Percentiles rank a stretch among this genome's conserved stretches.
These are phyloP conservation scores for Idaea dimidiata DNA, from an alignment of 2,888 invertebrate species.

Conservation along the genomic window DNA sequence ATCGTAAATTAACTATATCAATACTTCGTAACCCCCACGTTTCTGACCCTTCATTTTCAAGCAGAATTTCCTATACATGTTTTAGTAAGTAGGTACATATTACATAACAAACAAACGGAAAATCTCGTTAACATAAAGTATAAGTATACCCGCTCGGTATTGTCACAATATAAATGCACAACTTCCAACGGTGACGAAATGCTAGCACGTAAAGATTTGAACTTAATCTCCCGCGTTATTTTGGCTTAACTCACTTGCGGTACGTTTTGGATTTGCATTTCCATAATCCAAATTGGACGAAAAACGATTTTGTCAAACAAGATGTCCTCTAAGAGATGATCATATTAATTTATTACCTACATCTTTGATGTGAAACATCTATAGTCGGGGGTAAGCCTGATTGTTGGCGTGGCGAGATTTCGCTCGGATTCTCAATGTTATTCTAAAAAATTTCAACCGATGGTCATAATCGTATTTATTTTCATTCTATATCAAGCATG, in stretches of 20 bases:
- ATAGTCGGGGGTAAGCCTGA: too few species aligned
- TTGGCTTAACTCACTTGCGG: neutral
- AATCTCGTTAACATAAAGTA: neutral
- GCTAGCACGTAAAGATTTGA: neutral
- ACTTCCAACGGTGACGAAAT: neutral
- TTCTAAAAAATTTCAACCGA: too few species aligned
- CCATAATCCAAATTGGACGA: neutral
- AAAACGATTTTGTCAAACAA: neutral
- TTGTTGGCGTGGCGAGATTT: too few species aligned
- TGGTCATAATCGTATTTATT: too few species aligned
- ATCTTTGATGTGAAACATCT: too few species aligned
- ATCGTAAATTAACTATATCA: neutral
- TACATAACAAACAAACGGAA: neutral
- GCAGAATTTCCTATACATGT: neutral
- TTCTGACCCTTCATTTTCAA: neutral
- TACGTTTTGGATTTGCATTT: neutral
- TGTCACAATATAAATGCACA: neutral
- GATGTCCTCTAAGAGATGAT: neutral
- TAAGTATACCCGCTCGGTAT: neutral
- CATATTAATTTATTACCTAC: neutral
- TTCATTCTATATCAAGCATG: too few species aligned
- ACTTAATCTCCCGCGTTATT: neutral
- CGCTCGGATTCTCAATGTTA: too few species aligned
- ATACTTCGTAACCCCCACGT: neutral
- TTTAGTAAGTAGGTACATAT: neutral